These are phyloP conservation scores for Steatocranus sp. DNA, from an alignment of 2,797 vertebrate species.

Conservation along the genomic window DNA sequence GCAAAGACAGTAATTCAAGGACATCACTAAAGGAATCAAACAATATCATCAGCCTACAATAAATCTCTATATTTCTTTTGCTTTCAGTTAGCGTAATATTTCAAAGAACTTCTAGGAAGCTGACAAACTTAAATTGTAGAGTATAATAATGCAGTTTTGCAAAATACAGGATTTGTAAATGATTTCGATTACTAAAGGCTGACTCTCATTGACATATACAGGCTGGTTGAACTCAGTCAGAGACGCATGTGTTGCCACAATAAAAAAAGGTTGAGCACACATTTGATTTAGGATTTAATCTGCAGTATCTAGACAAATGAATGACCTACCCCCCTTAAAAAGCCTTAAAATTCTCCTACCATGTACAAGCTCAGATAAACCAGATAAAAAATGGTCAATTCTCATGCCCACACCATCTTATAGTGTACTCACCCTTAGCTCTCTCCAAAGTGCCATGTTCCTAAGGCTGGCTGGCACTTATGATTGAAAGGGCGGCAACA, in stretches of 20 bases:
- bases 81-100: background rate
- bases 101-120: background rate
- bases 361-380: background rate
- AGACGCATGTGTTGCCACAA: background rate
- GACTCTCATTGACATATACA: background rate
- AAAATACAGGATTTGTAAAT: background rate
- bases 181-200: background rate
- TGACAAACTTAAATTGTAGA: background rate
- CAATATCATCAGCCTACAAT: background rate
- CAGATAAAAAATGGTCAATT: background rate
- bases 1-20: background rate
- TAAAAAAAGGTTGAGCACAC: background rate
- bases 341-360: background rate
- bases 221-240: background rate
- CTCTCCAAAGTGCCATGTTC: background rate
- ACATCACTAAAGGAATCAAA: background rate
- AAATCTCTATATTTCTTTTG: background rate
- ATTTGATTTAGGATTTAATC: background rate
- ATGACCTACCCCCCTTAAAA: background rate
- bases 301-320: background rate
- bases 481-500: constrained; percentile 42
- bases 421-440: background rate
- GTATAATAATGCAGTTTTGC: background rate
- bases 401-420: background rate
- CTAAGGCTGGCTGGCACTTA: background rate